phyloP scores from a whole-genome alignment of 1,140 invertebrate genomes.

The Ooceraea biroi region DNA sequence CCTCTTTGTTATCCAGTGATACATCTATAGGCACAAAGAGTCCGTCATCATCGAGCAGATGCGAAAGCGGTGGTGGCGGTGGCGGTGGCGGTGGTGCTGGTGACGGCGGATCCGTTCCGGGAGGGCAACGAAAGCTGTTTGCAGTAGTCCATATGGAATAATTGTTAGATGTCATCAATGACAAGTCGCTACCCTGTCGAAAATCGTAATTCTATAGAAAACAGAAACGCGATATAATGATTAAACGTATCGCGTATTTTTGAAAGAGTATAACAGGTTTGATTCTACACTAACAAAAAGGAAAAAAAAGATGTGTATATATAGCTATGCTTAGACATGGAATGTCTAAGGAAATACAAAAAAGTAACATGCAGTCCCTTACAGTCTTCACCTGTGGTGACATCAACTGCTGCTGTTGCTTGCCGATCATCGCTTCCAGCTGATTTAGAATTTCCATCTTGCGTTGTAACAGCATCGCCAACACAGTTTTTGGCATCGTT shows the following conservation, averaged over 20 bases:
- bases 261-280: constrained; percentile 1
- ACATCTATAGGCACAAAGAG: constrained; percentile 67
- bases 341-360: not conserved
- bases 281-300: not conserved
- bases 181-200: constrained; percentile 78
- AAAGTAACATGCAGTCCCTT: not conserved
- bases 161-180: constrained; percentile 78
- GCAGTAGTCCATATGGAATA: constrained; percentile 84
- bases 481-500: constrained; percentile 85
- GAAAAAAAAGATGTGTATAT: not conserved
- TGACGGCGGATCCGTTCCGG: not conserved
- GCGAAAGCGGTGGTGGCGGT: not conserved
- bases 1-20: constrained; percentile 91
- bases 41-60: constrained; percentile 90
- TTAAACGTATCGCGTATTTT: not conserved
- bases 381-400: constrained; percentile 83
- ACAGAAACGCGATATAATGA: not conserved
- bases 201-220: constrained; percentile 81
- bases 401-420: constrained; percentile 75
- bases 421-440: constrained; percentile 89
- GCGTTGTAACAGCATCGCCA: constrained; percentile 89
- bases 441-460: constrained; percentile 90
- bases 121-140: constrained; percentile 50
- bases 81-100: not conserved
- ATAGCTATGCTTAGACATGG: too few species aligned